Evolutionary conservation across 1,140 invertebrate species (phyloP).

Genomic region (Drosophila bipectinata): DNA sequence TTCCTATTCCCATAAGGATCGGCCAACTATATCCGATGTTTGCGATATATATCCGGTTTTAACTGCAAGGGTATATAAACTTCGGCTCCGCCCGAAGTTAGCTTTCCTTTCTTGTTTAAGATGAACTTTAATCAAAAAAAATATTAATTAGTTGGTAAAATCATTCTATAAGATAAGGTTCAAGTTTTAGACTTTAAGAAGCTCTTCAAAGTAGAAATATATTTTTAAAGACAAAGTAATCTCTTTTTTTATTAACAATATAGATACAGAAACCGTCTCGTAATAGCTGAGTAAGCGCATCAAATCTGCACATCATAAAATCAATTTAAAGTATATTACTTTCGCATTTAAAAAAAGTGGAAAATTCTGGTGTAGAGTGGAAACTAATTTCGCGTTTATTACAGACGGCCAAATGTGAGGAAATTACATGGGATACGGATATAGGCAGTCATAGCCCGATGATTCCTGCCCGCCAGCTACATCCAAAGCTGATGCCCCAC

Average conservation of each 20-base stretch:
- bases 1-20: no score
- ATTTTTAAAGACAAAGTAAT: neutral
- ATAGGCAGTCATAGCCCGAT: conserved; percentile 35
- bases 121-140: neutral
- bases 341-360: conserved; percentile 18
- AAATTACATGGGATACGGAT: conserved; percentile 52
- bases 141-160: neutral
- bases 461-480: neutral
- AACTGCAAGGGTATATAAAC: no score
- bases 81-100: no score
- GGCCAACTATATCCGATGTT: no score
- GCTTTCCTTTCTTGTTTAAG: no score
- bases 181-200: neutral
- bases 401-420: conserved; percentile 52
- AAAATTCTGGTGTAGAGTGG: conserved; percentile 57
- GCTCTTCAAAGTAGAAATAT: no score
- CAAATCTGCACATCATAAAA: conserved; percentile 63
- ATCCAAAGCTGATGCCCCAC: neutral
- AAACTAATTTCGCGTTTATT: conserved; percentile 68
- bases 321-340: conserved; percentile 56
- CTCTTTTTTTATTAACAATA: no score
- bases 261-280: no score
- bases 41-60: no score
- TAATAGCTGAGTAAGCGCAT: conserved; percentile 34
- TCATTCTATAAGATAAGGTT: conserved; percentile 1